A percentile compares a stretch with the other conserved stretches of the same genome.
These are phyloP conservation scores for Theocolax elegans DNA, from an alignment of 1,140 invertebrate species.

Conservation along the genomic window DNA sequence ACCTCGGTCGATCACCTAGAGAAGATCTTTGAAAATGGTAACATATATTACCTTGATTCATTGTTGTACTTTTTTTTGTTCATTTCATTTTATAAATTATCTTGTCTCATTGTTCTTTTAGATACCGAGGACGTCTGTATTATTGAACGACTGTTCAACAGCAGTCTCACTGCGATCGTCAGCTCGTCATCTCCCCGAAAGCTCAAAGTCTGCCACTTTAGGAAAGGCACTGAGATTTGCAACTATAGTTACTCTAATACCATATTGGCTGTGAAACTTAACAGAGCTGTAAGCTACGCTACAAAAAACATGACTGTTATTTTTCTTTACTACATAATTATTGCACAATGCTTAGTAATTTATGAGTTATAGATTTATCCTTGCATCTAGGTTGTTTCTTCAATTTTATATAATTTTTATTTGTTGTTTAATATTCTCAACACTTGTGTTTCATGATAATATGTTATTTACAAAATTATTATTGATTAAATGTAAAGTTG, in stretches of 20 bases:
- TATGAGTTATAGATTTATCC: too few species aligned
- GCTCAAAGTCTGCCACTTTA: slow-evolving; percentile 97
- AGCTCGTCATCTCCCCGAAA: slow-evolving; percentile 91
- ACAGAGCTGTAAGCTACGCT: slow-evolving; percentile 92
- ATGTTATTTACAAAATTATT: too few species aligned
- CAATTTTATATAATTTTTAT: too few species aligned
- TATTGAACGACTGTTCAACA: slow-evolving; percentile 96
- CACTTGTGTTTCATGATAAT: too few species aligned
- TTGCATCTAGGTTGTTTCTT: too few species aligned
- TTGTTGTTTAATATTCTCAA: too few species aligned
- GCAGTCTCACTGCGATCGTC: slow-evolving; percentile 95
- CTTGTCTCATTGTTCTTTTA: background rate
- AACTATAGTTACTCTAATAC: slow-evolving; percentile 98
- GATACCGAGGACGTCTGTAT: slow-evolving; percentile 87
- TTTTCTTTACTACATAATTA: too few species aligned
- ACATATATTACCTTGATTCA: slow-evolving; percentile 37
- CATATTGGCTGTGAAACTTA: slow-evolving; percentile 95
- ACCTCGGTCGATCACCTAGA: slow-evolving; percentile 87
- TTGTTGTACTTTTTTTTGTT: too few species aligned
- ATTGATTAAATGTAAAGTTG: too few species aligned
- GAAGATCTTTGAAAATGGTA: slow-evolving; percentile 86
- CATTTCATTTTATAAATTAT: slow-evolving; percentile 28
- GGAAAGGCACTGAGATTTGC: slow-evolving; percentile 98
- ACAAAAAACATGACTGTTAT: too few species aligned
- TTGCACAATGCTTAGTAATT: too few species aligned